Conservation (phyloP, 1,140 invertebrate species). For the Nasonia longicornis region DNA sequence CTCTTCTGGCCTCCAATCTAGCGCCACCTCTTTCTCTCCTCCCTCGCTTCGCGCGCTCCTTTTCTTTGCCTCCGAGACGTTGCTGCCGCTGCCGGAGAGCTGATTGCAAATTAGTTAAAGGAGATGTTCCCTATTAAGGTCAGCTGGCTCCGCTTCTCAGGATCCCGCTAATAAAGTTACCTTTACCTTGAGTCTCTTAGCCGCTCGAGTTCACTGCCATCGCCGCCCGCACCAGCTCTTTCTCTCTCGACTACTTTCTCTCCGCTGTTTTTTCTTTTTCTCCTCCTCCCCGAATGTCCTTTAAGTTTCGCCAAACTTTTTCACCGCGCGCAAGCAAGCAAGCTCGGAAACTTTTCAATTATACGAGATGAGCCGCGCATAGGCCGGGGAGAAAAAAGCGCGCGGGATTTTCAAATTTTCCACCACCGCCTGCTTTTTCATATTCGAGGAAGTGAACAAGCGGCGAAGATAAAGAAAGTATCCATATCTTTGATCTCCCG, state of each 20-base stretch:
- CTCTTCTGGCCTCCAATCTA: conserved; percentile 52
- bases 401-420: not conserved
- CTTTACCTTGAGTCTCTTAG: conserved; percentile 45
- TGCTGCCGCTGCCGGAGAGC: conserved; percentile 53
- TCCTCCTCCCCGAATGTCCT: conserved; percentile 26
- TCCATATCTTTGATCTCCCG: conserved; percentile 37
- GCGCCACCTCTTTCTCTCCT: not conserved
- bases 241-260: conserved; percentile 32
- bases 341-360: conserved; percentile 60
- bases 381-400: not conserved
- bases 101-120: conserved; percentile 70
- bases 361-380: conserved; percentile 48
- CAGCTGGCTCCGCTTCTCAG: conserved; percentile 49
- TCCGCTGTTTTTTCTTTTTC: not conserved
- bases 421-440: too few relatives aligned
- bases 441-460: too few relatives aligned
- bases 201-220: conserved; percentile 46
- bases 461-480: not conserved
- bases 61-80: conserved; percentile 53
- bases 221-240: not conserved
- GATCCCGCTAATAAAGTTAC: conserved; percentile 48
- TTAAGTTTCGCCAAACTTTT: conserved; percentile 44
- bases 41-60: conserved; percentile 48
- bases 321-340: conserved; percentile 26
- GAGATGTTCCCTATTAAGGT: conserved; percentile 65